Conservation (phyloP, 2,113 vertebrate genomes). For the Paradoxurus hermaphroditus region DNA sequence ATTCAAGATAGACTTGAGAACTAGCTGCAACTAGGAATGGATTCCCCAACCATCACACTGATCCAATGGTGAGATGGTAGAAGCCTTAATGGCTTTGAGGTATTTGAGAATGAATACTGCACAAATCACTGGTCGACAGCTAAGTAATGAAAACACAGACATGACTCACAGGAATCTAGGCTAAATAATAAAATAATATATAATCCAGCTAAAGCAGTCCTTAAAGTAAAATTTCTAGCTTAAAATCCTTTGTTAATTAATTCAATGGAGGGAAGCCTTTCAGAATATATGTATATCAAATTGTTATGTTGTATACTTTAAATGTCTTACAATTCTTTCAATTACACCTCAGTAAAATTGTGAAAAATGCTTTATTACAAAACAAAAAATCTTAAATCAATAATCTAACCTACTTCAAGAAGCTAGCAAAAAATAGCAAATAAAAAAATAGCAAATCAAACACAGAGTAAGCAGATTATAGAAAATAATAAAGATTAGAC, state of each 20-base stretch:
- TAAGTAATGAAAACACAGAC: background rate
- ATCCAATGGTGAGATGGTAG: background rate
- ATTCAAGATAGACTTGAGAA: background rate
- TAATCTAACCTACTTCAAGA: background rate
- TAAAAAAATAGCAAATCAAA: constrained; percentile 17
- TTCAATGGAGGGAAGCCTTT: background rate
- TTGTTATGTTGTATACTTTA: background rate
- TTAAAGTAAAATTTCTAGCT: background rate
- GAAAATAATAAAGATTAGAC: background rate
- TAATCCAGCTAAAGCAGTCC: background rate
- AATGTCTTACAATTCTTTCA: background rate
- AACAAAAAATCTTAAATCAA: background rate
- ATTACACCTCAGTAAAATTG: background rate
- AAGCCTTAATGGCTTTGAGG: background rate
- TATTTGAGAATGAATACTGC: background rate
- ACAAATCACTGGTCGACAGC: background rate
- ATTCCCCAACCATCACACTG: background rate
- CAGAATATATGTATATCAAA: background rate
- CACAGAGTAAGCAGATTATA: background rate
- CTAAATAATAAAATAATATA: background rate
- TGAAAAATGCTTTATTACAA: background rate
- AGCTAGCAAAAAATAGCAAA: background rate
- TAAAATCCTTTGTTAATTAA: background rate
- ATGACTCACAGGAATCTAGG: background rate
- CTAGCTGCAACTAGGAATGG: background rate